These are phyloP conservation scores for Polydrusus pterygomalis DNA, from an alignment of 2,888 invertebrate genomes.

Conservation along the genomic window DNA sequence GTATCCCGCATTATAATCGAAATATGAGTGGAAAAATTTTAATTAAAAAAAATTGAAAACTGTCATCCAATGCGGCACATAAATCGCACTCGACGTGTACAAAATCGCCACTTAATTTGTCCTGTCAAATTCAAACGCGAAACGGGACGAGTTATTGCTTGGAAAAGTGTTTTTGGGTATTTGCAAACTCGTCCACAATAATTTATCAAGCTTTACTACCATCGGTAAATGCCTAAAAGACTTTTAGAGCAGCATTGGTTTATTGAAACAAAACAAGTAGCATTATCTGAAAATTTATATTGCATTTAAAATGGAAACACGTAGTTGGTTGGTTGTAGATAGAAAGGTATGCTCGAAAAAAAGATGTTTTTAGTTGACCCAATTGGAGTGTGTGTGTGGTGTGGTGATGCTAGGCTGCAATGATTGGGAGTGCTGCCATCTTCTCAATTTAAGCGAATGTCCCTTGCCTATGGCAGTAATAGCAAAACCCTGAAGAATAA, in stretches of 20 bases:
- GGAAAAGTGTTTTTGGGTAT: slow-evolving; percentile 27
- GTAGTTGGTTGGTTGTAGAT: too few species aligned
- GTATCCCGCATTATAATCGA: slow-evolving; percentile 30
- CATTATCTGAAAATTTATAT: too few species aligned
- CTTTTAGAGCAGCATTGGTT: neutral
- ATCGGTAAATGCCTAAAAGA: neutral
- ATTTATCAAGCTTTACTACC: neutral
- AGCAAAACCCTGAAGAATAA: too few species aligned
- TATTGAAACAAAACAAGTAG: too few species aligned
- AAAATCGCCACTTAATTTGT: slow-evolving; percentile 53
- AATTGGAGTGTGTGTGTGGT: too few species aligned
- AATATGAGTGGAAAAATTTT: slow-evolving; percentile 42
- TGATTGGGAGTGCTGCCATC: too few species aligned
- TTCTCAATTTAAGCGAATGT: too few species aligned
- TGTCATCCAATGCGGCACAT: slow-evolving; percentile 42
- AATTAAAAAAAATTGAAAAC: slow-evolving; percentile 42
- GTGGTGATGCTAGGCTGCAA: too few species aligned
- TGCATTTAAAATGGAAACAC: too few species aligned
- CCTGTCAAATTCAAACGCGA: slow-evolving; percentile 46
- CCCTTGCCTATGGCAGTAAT: too few species aligned
- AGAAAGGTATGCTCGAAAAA: too few species aligned
- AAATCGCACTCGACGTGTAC: slow-evolving; percentile 45
- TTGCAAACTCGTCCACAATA: slow-evolving; percentile 13
- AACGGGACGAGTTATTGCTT: slow-evolving; percentile 42
- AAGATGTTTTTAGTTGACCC: too few species aligned